Evolutionary conservation across 2,113 vertebrate genomes (phyloP), one percentile per base, ranked within the genome.

Genomic region (Isurus oxyrinchus): DNA sequence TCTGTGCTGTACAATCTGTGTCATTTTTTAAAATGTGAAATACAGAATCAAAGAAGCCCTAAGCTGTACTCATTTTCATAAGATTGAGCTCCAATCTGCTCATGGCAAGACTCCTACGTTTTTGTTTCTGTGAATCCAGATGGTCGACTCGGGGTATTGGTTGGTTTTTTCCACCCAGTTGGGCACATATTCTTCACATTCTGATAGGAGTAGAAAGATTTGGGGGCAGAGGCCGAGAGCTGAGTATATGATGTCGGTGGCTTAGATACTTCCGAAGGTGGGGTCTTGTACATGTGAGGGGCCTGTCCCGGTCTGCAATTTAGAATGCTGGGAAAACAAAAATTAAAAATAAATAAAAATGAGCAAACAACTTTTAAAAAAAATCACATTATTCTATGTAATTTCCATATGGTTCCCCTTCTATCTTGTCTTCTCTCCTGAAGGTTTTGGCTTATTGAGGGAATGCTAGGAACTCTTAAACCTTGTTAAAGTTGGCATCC

Each of bases 211-310:
- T 98, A 98, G 84, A 98, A 98, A 90, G 98, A 98, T 97, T 99
- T 99, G 96, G 99, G 98, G 96, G 98, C 98, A 0, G 99, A 99
- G 97, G 98, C 98, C 0, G 98, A 99, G 49, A 99, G 98, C 97
- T 98, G 98, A 97, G 97, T 97, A 5, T 40, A 63, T 96, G 98
- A 97, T 97, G 96, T 98, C 98, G 5, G 98, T 97, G 16, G 97
- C 96, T 67, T 97, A 97, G 0, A 97, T 96, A 91, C 98, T 44
- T 99, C 98, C 0, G 96, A 10, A 0, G 97, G 94, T 0, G 98
- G 97, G 13, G 97, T 97, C 97, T 98, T 98, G 97, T 98, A 99
- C 72, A 98, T 98, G 97, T 98, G 98, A 35, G 98, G 97, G 0
- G 98, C 98, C 97, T 98, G 98, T 96, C 97, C 97, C 49, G 98